Percentiles rank a stretch among this genome's conserved stretches.
phyloP scores from a whole-genome alignment of 2,888 invertebrate species.

The Agonopterix alstromeriana region DNA sequence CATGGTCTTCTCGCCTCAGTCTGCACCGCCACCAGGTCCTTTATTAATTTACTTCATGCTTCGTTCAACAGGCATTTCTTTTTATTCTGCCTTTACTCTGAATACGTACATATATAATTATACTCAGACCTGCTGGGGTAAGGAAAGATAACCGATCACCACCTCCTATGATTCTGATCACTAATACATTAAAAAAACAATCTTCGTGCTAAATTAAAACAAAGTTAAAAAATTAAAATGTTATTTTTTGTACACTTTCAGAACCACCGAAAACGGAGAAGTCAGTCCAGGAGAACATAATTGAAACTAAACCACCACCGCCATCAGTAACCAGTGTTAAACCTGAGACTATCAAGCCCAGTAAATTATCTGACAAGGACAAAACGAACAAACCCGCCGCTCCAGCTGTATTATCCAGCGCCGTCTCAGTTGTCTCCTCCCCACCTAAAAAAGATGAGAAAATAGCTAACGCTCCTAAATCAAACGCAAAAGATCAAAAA shows the following conservation, averaged over 20 bases:
- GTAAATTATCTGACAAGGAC: slow-evolving; percentile 56
- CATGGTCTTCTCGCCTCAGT: slow-evolving; percentile 95
- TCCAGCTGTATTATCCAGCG: slow-evolving; percentile 52
- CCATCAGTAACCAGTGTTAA: slow-evolving; percentile 49
- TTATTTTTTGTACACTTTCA: slow-evolving; percentile 27
- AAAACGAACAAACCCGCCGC: slow-evolving; percentile 54
- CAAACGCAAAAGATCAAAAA: slow-evolving; percentile 61
- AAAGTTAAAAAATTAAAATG: no score
- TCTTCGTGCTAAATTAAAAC: no score
- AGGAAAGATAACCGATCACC: no score
- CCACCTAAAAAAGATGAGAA: slow-evolving; percentile 67
- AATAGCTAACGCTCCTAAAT: slow-evolving; percentile 56
- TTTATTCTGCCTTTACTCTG: no score
- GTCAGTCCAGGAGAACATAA: slow-evolving; percentile 61
- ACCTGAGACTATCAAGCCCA: slow-evolving; percentile 65
- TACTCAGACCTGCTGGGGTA: no score
- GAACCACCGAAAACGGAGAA: slow-evolving; percentile 64
- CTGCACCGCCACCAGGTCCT: slow-evolving; percentile 83
- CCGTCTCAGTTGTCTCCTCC: slow-evolving; percentile 54
- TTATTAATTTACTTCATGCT: no score
- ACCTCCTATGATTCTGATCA: no score
- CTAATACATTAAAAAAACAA: no score
- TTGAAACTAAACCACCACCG: slow-evolving; percentile 67
- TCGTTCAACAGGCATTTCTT: no score
- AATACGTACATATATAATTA: no score